Evolutionary conservation across 2,113 vertebrate genomes (phyloP), one percentile per base, ranked within the genome.

Genomic region (Crotalus viridis): DNA sequence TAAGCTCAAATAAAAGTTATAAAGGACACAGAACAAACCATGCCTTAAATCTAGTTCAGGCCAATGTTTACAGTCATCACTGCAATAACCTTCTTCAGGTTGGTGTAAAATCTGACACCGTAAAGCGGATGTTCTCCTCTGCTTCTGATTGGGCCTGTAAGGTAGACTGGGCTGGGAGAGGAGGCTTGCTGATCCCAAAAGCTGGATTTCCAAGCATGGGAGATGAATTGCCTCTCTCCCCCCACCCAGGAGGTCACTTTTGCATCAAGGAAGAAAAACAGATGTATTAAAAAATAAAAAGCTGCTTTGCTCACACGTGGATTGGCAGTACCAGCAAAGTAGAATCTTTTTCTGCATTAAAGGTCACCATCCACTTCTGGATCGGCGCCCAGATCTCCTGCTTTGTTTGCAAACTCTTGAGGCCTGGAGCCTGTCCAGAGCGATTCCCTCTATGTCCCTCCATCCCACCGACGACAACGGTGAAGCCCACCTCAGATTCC

Each of bases 311-410:
- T 9, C 5, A 8, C 6, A 8, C 22, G 4, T 9, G 95, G 87
- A 64, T 61, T 89, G 61, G 95, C 94, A 91, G 85, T 0, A 0
- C 92, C 91, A 95, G 94, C 91, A 91, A 95, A 92, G 90, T 95
- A 94, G 17, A 93, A 94, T 91, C 59, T 61, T 57, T 95, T 91
- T 87, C 33, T 95, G 94, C 95, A 94, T 93, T 94, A 94, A 92
- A 95, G 90, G 94, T 93, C 90, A 54, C 74, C 57, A 28, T 91
- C 92, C 90, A 59, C 89, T 96, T 95, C 90, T 96, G 94, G 90
- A 81, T 15, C 4, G 52, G 39, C 39, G 90, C 86, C 93, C 43
- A 9, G 86, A 51, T 8, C 19, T 33, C 28, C 33, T 51, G 19
- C 88, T 89, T 0, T 87, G 59, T 87, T 43, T 95, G 94, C 74